A percentile compares a stretch with the other conserved stretches of the same genome.
Evolutionary conservation across 2,113 vertebrate genomes (phyloP).

Genomic region (Zapornia atra): DNA sequence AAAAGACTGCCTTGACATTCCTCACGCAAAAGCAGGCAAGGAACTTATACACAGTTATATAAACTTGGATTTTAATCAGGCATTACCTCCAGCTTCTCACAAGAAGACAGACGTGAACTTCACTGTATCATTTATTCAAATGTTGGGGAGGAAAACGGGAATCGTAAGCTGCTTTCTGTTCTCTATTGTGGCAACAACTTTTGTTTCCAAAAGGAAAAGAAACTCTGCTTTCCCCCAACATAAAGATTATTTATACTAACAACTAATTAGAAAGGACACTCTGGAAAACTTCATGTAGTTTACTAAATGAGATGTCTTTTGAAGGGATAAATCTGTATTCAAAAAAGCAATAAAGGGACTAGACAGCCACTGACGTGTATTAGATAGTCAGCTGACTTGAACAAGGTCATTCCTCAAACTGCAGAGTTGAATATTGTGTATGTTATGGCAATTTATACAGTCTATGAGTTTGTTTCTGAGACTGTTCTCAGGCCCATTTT

Average conservation of each 20-base stretch:
- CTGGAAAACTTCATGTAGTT: background rate
- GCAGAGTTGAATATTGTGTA: background rate
- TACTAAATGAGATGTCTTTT: background rate
- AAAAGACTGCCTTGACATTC: conserved; percentile 17
- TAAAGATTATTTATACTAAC: background rate
- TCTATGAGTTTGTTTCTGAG: background rate
- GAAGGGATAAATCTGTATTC: background rate
- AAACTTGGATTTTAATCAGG: background rate
- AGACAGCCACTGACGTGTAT: background rate
- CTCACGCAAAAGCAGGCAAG: background rate
- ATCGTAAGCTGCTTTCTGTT: background rate
- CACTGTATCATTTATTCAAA: background rate
- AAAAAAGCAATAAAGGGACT: background rate
- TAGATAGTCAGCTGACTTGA: background rate
- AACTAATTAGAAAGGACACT: background rate
- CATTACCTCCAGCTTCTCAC: conserved; percentile 6
- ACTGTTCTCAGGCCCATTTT: background rate
- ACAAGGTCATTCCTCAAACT: background rate
- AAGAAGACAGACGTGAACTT: conserved; percentile 1
- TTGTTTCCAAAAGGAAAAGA: background rate
- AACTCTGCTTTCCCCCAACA: background rate
- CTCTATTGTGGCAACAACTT: background rate
- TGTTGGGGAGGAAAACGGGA: background rate
- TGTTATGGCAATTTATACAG: background rate
- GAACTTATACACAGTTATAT: background rate